A percentile compares a stretch with the other conserved stretches of the same genome.
phyloP scores from a whole-genome alignment of 1,140 invertebrate species.

The Euura lappo region DNA sequence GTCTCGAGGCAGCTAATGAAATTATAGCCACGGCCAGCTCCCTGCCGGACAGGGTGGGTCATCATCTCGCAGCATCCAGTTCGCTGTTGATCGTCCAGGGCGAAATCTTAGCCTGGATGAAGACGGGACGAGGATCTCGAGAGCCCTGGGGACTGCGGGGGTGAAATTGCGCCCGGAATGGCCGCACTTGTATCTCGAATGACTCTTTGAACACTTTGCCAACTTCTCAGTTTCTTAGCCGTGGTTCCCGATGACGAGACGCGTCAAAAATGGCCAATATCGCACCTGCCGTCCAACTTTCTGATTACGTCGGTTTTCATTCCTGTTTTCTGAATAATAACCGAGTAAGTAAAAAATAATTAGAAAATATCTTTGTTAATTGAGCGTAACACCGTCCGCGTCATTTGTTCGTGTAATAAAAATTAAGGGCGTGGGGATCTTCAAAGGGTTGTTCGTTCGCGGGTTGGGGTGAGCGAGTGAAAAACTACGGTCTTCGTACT shows the following conservation, averaged over 20 bases:
- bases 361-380: conserved; percentile 23
- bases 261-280: too few relatives aligned
- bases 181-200: conserved; percentile 51
- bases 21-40: conserved; percentile 46
- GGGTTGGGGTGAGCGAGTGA: background rate
- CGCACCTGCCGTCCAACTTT: too few relatives aligned
- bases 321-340: too few relatives aligned
- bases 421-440: conserved; percentile 14
- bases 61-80: conserved; percentile 33
- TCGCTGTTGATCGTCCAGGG: conserved; percentile 12
- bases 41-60: conserved; percentile 38
- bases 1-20: conserved; percentile 59
- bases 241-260: background rate
- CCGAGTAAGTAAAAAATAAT: background rate
- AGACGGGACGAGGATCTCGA: conserved; percentile 9
- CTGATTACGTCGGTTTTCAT: too few relatives aligned
- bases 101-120: too few relatives aligned
- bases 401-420: conserved; percentile 27
- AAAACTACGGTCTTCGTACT: background rate
- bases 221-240: too few relatives aligned
- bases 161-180: conserved; percentile 50
- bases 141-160: conserved; percentile 25
- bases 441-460: conserved; percentile 11
- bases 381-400: conserved; percentile 22
- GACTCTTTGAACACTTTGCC: conserved; percentile 51